Evolutionary conservation across 1,140 invertebrate species (phyloP).

Genomic region (Conopomorpha cramerella): DNA sequence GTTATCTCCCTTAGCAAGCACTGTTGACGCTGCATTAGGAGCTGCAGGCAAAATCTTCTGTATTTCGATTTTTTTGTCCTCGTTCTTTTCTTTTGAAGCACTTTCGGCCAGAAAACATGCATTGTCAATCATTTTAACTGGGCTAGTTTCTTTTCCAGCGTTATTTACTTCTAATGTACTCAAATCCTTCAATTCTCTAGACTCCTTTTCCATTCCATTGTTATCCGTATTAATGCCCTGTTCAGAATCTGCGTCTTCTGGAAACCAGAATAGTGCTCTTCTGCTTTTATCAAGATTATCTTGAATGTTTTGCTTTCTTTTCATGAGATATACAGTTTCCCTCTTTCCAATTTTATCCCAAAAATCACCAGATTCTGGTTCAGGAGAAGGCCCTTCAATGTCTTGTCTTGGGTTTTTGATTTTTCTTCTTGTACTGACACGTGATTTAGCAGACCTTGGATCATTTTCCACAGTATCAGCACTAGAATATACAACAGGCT

Average conservation of each 20-base stretch:
- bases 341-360: constrained; percentile 61
- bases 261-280: constrained; percentile 37
- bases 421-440: constrained; percentile 6
- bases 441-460: neutral
- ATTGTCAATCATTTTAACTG: too few relatives aligned
- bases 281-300: constrained; percentile 35
- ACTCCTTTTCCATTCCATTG: too few relatives aligned
- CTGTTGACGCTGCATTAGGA: too few relatives aligned
- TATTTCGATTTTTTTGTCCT: too few relatives aligned
- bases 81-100: too few relatives aligned
- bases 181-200: too few relatives aligned
- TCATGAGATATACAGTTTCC: constrained; percentile 58
- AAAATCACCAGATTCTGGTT: constrained; percentile 52
- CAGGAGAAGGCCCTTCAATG: constrained; percentile 18
- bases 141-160: too few relatives aligned
- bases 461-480: neutral
- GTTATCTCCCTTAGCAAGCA: too few relatives aligned
- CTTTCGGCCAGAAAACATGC: too few relatives aligned
- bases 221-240: neutral
- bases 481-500: neutral
- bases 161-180: too few relatives aligned
- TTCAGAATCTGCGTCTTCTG: constrained; percentile 23
- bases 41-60: too few relatives aligned
- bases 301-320: constrained; percentile 45
- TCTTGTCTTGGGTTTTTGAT: constrained; percentile 7